Conservation (phyloP, 2,888 invertebrate genomes). For the Drosophila maculinotata region DNA sequence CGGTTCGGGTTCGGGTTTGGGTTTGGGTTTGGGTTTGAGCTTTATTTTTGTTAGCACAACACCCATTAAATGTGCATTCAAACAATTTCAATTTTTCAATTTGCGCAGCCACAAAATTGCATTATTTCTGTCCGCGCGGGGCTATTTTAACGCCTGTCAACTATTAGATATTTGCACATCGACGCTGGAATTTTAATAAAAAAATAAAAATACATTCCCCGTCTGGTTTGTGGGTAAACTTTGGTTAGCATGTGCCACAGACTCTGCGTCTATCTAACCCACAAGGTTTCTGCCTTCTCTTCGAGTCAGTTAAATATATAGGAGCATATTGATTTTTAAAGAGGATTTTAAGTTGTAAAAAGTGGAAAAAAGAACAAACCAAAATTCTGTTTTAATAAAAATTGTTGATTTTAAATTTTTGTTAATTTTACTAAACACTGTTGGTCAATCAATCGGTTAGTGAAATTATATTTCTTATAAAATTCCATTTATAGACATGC, state of each 20-base stretch:
- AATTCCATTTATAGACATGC: neutral
- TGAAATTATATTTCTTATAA: neutral
- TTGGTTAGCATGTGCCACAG: constrained; percentile 13
- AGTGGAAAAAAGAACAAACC: too few species aligned
- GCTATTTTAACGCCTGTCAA: constrained; percentile 50
- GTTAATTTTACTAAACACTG: too few species aligned
- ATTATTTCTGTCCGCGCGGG: constrained; percentile 43
- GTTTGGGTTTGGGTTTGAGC: constrained; percentile 25
- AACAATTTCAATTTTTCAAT: constrained; percentile 62
- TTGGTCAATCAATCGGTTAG: too few species aligned
- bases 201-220: constrained; percentile 6
- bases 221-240: neutral
- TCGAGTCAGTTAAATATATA: too few species aligned
- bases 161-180: constrained; percentile 55
- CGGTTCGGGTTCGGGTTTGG: constrained; percentile 31
- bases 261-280: too few species aligned
- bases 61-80: constrained; percentile 53
- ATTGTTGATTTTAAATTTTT: neutral
- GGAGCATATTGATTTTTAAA: too few species aligned
- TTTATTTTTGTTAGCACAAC: constrained; percentile 20
- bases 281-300: too few species aligned
- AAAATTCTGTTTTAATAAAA: neutral
- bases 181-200: constrained; percentile 57
- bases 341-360: too few species aligned
- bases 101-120: constrained; percentile 58